Conservation (phyloP, 2,888 invertebrate genomes). For the Cenopis cana region DNA sequence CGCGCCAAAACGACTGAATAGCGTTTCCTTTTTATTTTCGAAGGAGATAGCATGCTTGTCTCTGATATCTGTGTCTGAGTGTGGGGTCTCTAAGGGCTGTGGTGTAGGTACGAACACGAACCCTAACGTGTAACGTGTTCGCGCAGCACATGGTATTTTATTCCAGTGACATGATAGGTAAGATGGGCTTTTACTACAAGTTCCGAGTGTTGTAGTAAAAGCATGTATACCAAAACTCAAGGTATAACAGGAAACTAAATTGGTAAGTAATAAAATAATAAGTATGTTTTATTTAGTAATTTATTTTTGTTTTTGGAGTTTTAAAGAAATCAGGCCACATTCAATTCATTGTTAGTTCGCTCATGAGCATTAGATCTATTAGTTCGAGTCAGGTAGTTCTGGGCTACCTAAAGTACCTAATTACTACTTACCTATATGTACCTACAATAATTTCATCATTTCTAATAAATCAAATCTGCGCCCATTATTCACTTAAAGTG, state of each 20-base stretch:
- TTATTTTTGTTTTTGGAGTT: too few relatives aligned
- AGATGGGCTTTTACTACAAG: background rate
- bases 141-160: background rate
- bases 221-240: too few relatives aligned
- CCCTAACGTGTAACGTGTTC: background rate
- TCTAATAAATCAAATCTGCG: constrained; percentile 26
- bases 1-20: background rate
- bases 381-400: too few relatives aligned
- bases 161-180: background rate
- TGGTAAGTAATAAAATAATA: too few relatives aligned
- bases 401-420: background rate
- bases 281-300: too few relatives aligned
- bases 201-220: too few relatives aligned
- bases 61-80: background rate
- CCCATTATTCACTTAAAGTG: constrained; percentile 13
- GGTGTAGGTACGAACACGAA: too few relatives aligned
- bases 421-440: background rate
- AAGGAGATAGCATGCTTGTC: background rate
- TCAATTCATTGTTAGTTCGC: too few relatives aligned
- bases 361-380: background rate
- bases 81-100: background rate
- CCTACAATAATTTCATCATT: background rate
- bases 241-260: too few relatives aligned
- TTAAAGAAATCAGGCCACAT: background rate
- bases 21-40: background rate